A percentile compares a stretch with the other conserved stretches of the same genome.
phyloP scores from a whole-genome alignment of 2,888 invertebrate species.

The Cosmopolites sordidus region DNA sequence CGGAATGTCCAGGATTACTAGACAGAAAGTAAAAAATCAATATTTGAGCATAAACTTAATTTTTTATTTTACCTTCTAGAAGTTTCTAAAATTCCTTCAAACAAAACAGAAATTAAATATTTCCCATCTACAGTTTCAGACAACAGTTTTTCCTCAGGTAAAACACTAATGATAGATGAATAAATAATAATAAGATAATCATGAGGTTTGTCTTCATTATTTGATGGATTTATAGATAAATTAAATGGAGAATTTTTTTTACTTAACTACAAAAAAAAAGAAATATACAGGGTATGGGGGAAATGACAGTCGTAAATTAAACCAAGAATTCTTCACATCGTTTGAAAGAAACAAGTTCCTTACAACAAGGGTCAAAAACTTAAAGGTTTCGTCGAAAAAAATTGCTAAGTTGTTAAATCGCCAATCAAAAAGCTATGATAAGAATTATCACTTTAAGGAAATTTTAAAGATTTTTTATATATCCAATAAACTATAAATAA shows the following conservation, averaged over 20 bases:
- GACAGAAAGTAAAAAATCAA: constrained; percentile 16
- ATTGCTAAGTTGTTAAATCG: too few relatives aligned
- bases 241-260: constrained; percentile 17
- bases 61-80: constrained; percentile 39
- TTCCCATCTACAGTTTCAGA: constrained; percentile 31
- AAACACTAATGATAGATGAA: constrained; percentile 32
- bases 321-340: too few relatives aligned
- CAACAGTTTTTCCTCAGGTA: constrained; percentile 30
- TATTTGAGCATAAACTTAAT: not conserved
- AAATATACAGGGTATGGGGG: too few relatives aligned
- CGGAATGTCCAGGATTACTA: constrained; percentile 38
- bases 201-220: constrained; percentile 26
- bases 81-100: constrained; percentile 38
- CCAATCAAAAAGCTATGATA: too few relatives aligned
- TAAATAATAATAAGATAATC: constrained; percentile 34
- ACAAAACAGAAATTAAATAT: constrained; percentile 37
- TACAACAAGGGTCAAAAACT: too few relatives aligned
- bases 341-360: too few relatives aligned
- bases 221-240: constrained; percentile 21
- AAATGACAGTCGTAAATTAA: too few relatives aligned
- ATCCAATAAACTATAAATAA: too few relatives aligned
- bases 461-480: too few relatives aligned
- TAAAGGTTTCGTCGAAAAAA: too few relatives aligned
- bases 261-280: constrained; percentile 22
- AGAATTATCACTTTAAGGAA: too few relatives aligned